Evolutionary conservation across 2,888 invertebrate species (phyloP).

Genomic region (Parasteatoda lunata): DNA sequence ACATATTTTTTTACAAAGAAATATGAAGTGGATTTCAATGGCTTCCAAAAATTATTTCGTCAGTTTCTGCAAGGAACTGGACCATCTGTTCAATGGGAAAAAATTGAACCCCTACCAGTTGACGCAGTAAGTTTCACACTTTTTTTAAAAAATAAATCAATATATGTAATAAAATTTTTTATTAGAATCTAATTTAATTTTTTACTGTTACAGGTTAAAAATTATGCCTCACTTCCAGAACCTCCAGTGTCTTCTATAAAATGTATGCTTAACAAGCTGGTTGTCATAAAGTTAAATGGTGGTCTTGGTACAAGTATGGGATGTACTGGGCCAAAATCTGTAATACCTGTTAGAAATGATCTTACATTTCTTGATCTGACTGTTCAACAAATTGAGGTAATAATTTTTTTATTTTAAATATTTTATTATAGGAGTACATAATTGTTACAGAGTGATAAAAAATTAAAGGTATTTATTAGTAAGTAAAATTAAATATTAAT

Average conservation of each 20-base stretch:
- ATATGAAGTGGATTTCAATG: conserved; percentile 84
- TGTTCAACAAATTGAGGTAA: conserved; percentile 96
- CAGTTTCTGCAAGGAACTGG: conserved; percentile 84
- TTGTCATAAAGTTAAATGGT: conserved; percentile 96
- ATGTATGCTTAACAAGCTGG: conserved; percentile 88
- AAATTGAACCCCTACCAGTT: conserved; percentile 89
- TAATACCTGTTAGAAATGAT: conserved; percentile 93
- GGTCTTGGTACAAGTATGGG: conserved; percentile 98
- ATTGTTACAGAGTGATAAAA: not conserved
- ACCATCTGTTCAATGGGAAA: conserved; percentile 91
- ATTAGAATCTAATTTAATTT: not conserved
- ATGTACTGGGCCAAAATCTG: conserved; percentile 95
- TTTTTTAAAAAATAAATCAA: not conserved
- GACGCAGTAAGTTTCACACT: conserved; percentile 72
- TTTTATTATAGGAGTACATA: not conserved
- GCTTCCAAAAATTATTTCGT: conserved; percentile 88
- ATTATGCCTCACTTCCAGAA: conserved; percentile 81
- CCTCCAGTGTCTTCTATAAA: conserved; percentile 80
- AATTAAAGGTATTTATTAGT: no score
- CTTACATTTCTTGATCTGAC: conserved; percentile 96
- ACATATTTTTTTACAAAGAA: conserved; percentile 9
- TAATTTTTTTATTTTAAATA: not conserved
- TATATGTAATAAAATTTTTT: not conserved
- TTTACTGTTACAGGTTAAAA: conserved; percentile 76
- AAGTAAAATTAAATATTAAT: no score